Percentiles rank a stretch among this genome's conserved stretches.
Evolutionary conservation across 2,797 vertebrate species (phyloP).

Genomic region (Coendou prehensilis): DNA sequence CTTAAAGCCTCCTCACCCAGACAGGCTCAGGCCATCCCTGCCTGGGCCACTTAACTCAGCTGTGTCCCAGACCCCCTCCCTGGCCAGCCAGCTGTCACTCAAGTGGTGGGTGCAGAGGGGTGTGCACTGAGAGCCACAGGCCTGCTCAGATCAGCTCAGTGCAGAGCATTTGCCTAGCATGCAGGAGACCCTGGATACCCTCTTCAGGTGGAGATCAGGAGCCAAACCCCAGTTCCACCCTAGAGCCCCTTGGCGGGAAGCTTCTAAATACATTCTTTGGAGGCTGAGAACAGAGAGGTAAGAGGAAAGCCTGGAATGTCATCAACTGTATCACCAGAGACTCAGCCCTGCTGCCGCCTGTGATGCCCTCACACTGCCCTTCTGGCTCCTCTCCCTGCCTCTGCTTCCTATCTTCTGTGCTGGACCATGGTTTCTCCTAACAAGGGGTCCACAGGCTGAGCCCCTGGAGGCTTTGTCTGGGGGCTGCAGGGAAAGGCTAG

Average conservation of each 20-base stretch:
- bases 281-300: neutral
- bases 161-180: neutral
- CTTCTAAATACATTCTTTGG: neutral
- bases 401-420: neutral
- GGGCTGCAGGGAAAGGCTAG: neutral
- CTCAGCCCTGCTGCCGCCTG: neutral
- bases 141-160: neutral
- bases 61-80: neutral
- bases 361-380: neutral
- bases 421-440: neutral
- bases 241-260: neutral
- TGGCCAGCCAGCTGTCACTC: neutral
- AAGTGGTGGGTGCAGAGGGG: neutral
- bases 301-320: conserved; percentile 3
- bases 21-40: neutral
- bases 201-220: neutral
- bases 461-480: neutral
- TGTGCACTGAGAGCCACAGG: neutral
- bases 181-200: neutral
- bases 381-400: neutral
- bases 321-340: neutral
- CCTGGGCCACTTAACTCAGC: neutral
- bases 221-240: neutral
- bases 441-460: neutral
- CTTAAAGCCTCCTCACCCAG: neutral